Evolutionary conservation across 2,888 invertebrate species (phyloP).

Genomic region (Orthosia cruda): DNA sequence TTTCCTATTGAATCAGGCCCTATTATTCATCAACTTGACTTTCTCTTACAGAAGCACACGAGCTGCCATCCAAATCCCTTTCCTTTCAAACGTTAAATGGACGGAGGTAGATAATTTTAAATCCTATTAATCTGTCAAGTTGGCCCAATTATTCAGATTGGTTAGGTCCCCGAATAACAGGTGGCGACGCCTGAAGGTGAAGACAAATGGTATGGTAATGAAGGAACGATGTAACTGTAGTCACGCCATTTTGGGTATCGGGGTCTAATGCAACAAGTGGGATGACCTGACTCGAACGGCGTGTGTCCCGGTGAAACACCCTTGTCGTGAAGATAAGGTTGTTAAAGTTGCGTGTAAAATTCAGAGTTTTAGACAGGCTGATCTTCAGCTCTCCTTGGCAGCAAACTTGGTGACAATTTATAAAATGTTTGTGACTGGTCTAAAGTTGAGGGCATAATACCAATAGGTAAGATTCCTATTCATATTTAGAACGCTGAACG

Average conservation of each 20-base stretch:
- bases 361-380: no score
- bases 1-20: conserved; percentile 13
- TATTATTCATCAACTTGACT: conserved; percentile 16
- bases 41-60: conserved; percentile 48
- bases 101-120: conserved; percentile 44
- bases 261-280: conserved; percentile 29
- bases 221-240: conserved; percentile 11
- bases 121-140: conserved; percentile 45
- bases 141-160: conserved; percentile 34
- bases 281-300: not conserved
- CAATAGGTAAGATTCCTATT: not conserved
- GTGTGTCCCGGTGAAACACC: not conserved
- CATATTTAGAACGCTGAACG: not conserved
- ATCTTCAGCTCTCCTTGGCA: no score
- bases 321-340: not conserved
- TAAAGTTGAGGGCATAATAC: not conserved
- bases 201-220: conserved; percentile 52
- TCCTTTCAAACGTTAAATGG: not conserved
- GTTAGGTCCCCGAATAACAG: conserved; percentile 37
- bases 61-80: not conserved
- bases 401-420: not conserved
- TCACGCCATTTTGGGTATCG: conserved; percentile 42
- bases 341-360: not conserved
- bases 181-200: conserved; percentile 50
- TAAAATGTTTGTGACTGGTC: not conserved